Base-by-base conservation (phyloP, 1,140 invertebrate species). In the Caligus rogercresseyi region DNA sequence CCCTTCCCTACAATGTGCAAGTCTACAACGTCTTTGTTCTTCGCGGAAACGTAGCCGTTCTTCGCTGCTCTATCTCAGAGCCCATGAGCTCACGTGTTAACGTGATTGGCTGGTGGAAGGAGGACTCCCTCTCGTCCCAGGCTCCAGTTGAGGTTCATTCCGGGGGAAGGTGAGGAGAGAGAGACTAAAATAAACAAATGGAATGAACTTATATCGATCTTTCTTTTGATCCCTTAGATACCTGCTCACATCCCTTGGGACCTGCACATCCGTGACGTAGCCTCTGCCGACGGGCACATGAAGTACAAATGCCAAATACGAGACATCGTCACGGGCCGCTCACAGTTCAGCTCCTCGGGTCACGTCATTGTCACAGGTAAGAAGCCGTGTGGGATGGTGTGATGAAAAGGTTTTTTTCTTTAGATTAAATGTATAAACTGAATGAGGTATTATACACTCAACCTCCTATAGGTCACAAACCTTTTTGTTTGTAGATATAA, bases 301-400 rank as follows among this genome's bases (percentile, higher is more conserved):
- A 72, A 71, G 61, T 79, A 77, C 66, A 65, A 90, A 72, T 96
- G 92, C 74, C 80, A 88, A 68, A 94, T 90, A 52, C 87, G 88
- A 71, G 91, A 95, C 74, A 80, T 88, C 68, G 79, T 95, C 31
- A 91, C 91, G 68, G 87, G 87, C 68, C 89, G 94, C 78, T 90
- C 89, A 65, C 80, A 88, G 72, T 77, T 91, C 64, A 94, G 89
- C 51, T 89, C 88, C 43, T 93, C 92, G 72, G 89, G 89, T 75
- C 79, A 88, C 70, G 78, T 95, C 63, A 87, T 92, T 73, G 90
- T 95, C 74, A 93, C 91, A 76, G 90, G 90, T 95, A 81, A 43
- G 31, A 43, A n/a, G n/a, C n/a, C n/a, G n/a, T 43, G n/a, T 7
- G 31, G n/a, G n/a, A 43, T n/a, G n/a, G n/a, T 11, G 7, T 43